These are phyloP conservation scores for Caenorhabditis imperialis DNA, from an alignment of 2,888 invertebrate species.

Conservation along the genomic window DNA sequence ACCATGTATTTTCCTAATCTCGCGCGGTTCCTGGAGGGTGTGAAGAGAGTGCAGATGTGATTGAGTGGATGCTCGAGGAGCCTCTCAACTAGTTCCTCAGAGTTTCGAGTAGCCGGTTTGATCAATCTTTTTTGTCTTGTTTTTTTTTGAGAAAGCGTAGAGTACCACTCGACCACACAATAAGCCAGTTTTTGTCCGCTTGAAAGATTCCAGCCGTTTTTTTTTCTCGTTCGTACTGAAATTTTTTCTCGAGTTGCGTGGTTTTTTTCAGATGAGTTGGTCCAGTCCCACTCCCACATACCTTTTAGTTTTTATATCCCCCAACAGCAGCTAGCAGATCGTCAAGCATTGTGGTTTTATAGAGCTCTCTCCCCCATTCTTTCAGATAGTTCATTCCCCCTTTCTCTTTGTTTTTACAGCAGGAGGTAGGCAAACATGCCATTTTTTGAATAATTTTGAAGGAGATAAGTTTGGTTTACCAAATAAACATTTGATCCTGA, in stretches of 20 bases:
- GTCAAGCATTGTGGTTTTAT: background rate
- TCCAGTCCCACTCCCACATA: no score
- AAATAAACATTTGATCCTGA: conserved; percentile 2
- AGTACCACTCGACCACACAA: conserved; percentile 53
- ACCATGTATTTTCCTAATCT: no score
- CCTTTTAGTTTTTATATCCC: conserved; percentile 1
- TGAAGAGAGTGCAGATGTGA: conserved; percentile 12
- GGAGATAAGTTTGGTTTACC: no score
- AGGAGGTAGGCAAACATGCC: conserved; percentile 2
- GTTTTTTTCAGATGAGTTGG: conserved; percentile 16
- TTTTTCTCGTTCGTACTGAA: conserved; percentile 2
- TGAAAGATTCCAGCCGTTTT: conserved; percentile 42
- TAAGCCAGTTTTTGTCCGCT: conserved; percentile 43
- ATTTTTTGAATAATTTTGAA: background rate
- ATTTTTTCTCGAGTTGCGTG: conserved; percentile 9
- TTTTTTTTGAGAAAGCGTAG: conserved; percentile 35
- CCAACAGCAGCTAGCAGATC: background rate
- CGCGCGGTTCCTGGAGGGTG: no score
- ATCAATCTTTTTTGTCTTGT: conserved; percentile 30
- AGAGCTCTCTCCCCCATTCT: background rate
- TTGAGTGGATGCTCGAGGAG: conserved; percentile 47
- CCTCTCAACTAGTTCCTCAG: conserved; percentile 44
- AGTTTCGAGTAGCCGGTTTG: conserved; percentile 47
- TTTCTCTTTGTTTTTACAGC: conserved; percentile 20
- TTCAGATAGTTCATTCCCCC: conserved; percentile 5